These are phyloP conservation scores for Scolopax bukidnonensis DNA, from an alignment of 2,797 vertebrate species.

Conservation along the genomic window DNA sequence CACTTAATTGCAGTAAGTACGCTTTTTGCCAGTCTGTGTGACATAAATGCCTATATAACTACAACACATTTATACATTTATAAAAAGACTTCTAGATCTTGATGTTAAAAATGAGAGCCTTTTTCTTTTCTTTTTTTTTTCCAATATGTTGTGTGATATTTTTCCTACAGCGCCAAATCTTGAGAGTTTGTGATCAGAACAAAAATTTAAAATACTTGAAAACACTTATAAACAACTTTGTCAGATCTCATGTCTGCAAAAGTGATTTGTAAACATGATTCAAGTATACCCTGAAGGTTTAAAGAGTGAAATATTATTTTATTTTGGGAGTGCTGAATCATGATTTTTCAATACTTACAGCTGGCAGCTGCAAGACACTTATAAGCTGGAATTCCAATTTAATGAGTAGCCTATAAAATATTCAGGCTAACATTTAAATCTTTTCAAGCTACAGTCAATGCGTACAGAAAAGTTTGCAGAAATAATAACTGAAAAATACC, in stretches of 20 bases:
- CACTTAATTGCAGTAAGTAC: not conserved
- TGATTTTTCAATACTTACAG: slow-evolving; percentile 12
- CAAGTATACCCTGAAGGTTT: not conserved
- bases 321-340: slow-evolving; percentile 19
- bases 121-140: not conserved
- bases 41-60: not conserved
- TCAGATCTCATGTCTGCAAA: not conserved
- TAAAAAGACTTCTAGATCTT: not conserved
- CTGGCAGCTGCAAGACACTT: slow-evolving; percentile 11
- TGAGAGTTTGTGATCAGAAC: not conserved
- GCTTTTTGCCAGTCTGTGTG: not conserved
- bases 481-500: not conserved
- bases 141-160: not conserved
- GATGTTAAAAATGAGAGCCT: not conserved
- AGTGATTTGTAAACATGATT: slow-evolving; percentile 6
- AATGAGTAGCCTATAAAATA: not conserved
- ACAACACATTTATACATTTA: not conserved
- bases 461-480: not conserved
- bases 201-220: not conserved
- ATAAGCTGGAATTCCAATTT: not conserved
- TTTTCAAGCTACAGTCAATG: not conserved
- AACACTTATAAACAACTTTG: not conserved
- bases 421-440: not conserved
- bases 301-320: slow-evolving; percentile 9
- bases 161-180: not conserved